Base-by-base conservation (phyloP, 2,113 vertebrate species). In the Chascanopsetta lugubris region DNA sequence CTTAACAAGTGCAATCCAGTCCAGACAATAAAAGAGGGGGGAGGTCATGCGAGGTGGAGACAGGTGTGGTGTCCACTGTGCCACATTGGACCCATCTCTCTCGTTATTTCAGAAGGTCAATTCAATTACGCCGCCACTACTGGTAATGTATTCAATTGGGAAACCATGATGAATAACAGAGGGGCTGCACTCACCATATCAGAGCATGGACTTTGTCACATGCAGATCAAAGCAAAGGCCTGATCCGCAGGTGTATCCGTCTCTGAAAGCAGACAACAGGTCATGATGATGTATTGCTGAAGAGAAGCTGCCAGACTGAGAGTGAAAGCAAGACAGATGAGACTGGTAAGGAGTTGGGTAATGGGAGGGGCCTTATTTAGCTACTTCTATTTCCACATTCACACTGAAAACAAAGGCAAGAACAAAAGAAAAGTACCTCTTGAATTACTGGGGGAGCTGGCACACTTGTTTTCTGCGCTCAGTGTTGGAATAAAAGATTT, bases 371-470 rank as follows among this genome's bases (percentile, higher is more conserved):
- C 43, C 77, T 85, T 87, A 84, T 91, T 91, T 91, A 86, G 79
- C 71, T 77, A 78, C 80, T 87, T 90, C 80, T 89, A 89, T 88
- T 88, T 90, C 78, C 73, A 84, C 75, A 83, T 75, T 62, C 58
- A 29, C 62, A 17, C 66, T 62, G 77, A 79, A 86, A 90, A 17
- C 80, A 89, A 89, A 83, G 72, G 72, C 69, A 76, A 83, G 83
- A 90, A 90, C 84, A 91, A 91, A 89, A 85, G 86, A 79, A 87
- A 83, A 84, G 84, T 75, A 83, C 79, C 87, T 85, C 74, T 87
- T 71, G 86, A 87, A 88, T 89, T 90, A 88, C 84, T 89, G 65
- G 80, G 88, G 90, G 90, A 93, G 88, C 91, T 90, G 91, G 82
- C 89, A 91, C 79, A 89, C 84, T 92, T 91, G 86, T 90, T 88